Evolutionary conservation across 2,113 vertebrate species (phyloP), one percentile per base, ranked within the genome.

Genomic region (Blennius ocellaris): DNA sequence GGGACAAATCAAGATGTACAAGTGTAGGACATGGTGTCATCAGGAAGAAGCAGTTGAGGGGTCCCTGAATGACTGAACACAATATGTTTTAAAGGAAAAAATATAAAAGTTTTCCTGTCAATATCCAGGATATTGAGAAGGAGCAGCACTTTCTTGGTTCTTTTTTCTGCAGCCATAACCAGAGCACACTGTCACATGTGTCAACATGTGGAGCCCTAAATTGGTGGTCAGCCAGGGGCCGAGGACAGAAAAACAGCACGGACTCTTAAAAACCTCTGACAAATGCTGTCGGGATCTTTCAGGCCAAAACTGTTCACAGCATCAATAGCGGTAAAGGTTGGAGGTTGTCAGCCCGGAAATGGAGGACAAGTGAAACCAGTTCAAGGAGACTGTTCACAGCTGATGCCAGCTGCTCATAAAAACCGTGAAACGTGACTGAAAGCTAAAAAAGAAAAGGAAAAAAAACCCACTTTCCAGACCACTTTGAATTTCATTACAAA

Each of bases 1-100:
- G n/a, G 5, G 63, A 51, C 38, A 66, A 44, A 17, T 43, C 41
- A 43, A 73, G 37, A 48, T 17, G 65, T 37, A 41, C 38, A 74
- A 44, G 1, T 5, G 43, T 60, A 54, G 6, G 21, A 41, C 2
- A 3, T 10, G 38, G 38, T 0, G 0, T 61, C 11, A 49, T 50
- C 10, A 3, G 57, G 1, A 41, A 16, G 1, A 54, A 59, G 14
- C 45, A 30, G 21, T 30, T 30, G 21, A 30, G 21, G 21, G 4
- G 21, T 30, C 21, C 21, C 21, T 30, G 21, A 30, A 30, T 4
- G 21, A 2, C 21, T 30, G 21, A 30, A 4, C 21, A 4, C 21
- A 30, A 30, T 30, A 30, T 30, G 21, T 30, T 30, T 30, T 30
- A 30, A 4, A 30, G 21, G 4, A 30, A n/a, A n/a, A n/a, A n/a